Base-by-base conservation (phyloP, 2,888 invertebrate species). In the Neocrepidodera transversa region DNA sequence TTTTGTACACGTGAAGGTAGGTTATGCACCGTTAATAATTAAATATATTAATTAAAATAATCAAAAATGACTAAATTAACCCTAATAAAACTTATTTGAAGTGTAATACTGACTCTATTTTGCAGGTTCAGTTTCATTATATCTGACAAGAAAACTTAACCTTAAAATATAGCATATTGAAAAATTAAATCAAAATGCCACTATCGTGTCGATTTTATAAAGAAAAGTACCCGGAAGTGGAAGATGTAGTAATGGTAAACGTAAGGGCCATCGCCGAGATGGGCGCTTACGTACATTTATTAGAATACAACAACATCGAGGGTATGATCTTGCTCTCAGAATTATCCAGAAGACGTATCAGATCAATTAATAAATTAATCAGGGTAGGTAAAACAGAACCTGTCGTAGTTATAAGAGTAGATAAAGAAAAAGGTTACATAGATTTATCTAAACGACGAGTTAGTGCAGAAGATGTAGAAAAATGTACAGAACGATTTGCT, bases 391-490 rank as follows among this genome's bases (percentile, higher is more conserved):
- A 98, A 82, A 97, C 94, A 50, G 99, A 99, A 80, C 98, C 97
- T 18, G 99, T 99, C 11, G 97, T 99, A 43, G 99, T 99, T 58
- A 98, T 99, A 79, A 87, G 99, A 82, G 99, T 99, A 16, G 99
- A 99, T 80, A 97, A 97, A 84, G 97, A 99, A 74, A 99, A 99
- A 86, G 99, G 98, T 87, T 99, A 99, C 80, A 99, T 99, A 79
- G 99, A 99, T 87, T 86, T 99, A 72, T 99, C 98, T 64, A 99
- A 99, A 82, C 88, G 99, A 78, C 88, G 99, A 81, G 99, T 99
- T 1, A 97, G 97, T 0, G 91, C 94, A 0, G 99, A 99, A 80
- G 99, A 99, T 81, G 93, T 98, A 58, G 92, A 95, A 73, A 96
- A 96, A 79, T 99, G 99, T 80, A 98, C 97, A 74, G 98, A 99